Conservation (phyloP, 1,140 invertebrate species). For the Halyomorpha halys region DNA sequence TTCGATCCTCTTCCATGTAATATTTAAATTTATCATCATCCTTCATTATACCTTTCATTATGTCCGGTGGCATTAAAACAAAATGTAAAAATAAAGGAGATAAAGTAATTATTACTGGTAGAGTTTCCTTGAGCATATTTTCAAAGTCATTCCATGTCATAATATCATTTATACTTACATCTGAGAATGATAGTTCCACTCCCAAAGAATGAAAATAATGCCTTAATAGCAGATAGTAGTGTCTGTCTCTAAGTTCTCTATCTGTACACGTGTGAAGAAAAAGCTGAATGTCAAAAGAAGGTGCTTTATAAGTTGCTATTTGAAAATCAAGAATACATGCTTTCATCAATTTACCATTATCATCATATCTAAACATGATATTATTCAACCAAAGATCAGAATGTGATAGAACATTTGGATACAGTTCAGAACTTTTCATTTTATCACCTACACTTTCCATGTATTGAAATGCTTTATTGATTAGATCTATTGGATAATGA, state of each 20-base stretch:
- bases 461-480: neutral
- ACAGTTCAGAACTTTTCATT: neutral
- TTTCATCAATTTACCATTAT: neutral
- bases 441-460: constrained; percentile 2
- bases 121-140: neutral
- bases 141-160: constrained; percentile 19
- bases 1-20: neutral
- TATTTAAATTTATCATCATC: neutral
- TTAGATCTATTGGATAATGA: neutral
- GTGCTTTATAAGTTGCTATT: constrained; percentile 9
- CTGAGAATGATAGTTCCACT: neutral
- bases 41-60: neutral
- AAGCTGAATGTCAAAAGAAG: constrained; percentile 14
- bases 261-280: constrained; percentile 5
- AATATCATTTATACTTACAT: neutral
- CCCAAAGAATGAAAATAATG: constrained; percentile 5
- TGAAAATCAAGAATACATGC: constrained; percentile 18
- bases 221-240: neutral
- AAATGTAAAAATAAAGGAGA: constrained; percentile 17
- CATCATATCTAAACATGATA: constrained; percentile 21
- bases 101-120: constrained; percentile 11
- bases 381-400: constrained; percentile 23
- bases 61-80: constrained; percentile 5
- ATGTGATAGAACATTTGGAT: constrained; percentile 17
- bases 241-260: neutral